These are phyloP conservation scores for Ptiloglossa arizonensis DNA, from an alignment of 1,140 invertebrate genomes.

Conservation along the genomic window DNA sequence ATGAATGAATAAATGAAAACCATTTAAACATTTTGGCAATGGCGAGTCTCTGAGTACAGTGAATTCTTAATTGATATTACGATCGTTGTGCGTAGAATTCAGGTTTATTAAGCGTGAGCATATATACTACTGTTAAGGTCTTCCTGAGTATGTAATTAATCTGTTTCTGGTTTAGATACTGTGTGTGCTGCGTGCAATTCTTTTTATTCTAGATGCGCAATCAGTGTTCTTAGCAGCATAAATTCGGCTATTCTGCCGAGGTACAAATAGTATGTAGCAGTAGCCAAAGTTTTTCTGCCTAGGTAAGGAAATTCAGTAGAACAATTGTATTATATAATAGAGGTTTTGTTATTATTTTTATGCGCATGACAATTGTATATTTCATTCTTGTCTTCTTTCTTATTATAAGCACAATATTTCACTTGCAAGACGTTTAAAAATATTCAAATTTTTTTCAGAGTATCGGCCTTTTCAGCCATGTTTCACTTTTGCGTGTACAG, in stretches of 20 bases:
- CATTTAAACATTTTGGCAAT: conserved; percentile 76
- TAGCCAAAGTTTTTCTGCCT: conserved; percentile 72
- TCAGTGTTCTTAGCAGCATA: conserved; percentile 67
- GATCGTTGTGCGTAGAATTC: conserved; percentile 76
- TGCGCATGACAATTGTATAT: conserved; percentile 59
- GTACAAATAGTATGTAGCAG: conserved; percentile 74
- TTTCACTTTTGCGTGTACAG: conserved; percentile 52
- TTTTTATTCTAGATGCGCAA: conserved; percentile 63
- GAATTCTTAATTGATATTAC: conserved; percentile 71
- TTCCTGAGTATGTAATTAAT: conserved; percentile 74
- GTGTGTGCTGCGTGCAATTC: conserved; percentile 64
- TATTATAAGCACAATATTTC: conserved; percentile 37
- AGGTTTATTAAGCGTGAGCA: conserved; percentile 74
- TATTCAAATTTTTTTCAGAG: conserved; percentile 46
- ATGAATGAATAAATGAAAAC: conserved; percentile 58
- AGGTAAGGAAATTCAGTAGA: conserved; percentile 60
- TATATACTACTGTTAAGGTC: conserved; percentile 78
- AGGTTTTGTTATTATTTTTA: conserved; percentile 60
- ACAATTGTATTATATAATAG: conserved; percentile 52
- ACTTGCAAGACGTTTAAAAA: conserved; percentile 16
- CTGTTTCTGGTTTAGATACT: conserved; percentile 65
- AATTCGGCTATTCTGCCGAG: conserved; percentile 64
- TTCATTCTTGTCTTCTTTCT: conserved; percentile 31
- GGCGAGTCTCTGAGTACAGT: conserved; percentile 66
- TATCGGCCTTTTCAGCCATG: conserved; percentile 44